Base-by-base conservation (phyloP, 2,113 vertebrate genomes). In the Oncorhynchus mykiss region DNA sequence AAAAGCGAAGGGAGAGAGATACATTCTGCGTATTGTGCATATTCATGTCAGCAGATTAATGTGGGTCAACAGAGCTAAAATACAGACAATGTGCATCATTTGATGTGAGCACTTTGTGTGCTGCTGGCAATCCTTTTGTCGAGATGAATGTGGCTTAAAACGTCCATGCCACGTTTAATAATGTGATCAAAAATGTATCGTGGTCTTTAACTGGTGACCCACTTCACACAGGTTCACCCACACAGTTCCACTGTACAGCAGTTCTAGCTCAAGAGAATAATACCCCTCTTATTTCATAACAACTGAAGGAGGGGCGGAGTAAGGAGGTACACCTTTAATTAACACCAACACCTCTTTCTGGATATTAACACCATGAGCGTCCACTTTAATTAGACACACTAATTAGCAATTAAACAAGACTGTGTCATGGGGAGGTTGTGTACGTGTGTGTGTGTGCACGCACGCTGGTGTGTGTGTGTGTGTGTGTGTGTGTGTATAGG, bases 341-440 rank as follows among this genome's bases (percentile, higher is more conserved):
- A 89, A 85, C 87, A 81, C 87, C 87, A 88, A 78, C 77, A 70
- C 81, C 75, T 91, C 76, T 83, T 85, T 86, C 78, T 83, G 73
- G 77, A 85, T 82, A 84, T 84, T 59, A 75, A 75, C 83, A 71
- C 77, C 78, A 78, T 85, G 86, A 83, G 85, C 76, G 48, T 82
- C 78, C 72, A 29, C 70, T 79, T 80, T 73, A 82, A 90, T 86
- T 83, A 84, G 79, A 86, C 78, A 78, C 82, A 75, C 69, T 79
- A 81, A 88, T 89, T 83, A 89, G 81, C 78, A 83, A 84, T 80
- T 76, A 80, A 70, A 54, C 45, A 71, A 27, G n/a, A 66, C 77
- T 62, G 68, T 62, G 34, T 71, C 66, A 71, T 54, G 5, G 77
- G 81, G 78, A 87, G 83, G 82, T 87, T 54, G 2, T 45, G 39